Evolutionary conservation across 2,888 invertebrate genomes (phyloP).

Genomic region (Cephus pulcher): DNA sequence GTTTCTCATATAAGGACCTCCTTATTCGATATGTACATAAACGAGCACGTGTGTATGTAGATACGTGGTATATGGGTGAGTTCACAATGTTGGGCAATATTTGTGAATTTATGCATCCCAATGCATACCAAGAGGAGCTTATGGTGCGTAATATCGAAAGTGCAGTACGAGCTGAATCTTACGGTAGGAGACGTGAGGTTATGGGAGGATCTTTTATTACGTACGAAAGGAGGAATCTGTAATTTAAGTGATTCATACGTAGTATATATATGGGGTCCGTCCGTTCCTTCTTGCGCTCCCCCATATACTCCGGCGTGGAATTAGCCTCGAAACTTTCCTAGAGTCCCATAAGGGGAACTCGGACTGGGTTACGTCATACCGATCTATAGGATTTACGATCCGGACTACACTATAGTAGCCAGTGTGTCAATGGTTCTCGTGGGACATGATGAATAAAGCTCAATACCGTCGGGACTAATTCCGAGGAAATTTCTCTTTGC

Average conservation of each 20-base stretch:
- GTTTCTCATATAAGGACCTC: not conserved
- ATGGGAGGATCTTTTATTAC: constrained; percentile 1
- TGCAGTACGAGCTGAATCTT: not conserved
- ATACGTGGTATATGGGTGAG: not conserved
- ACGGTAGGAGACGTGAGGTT: not conserved
- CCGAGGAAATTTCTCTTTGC: not conserved
- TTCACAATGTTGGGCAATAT: not conserved
- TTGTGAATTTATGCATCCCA: not conserved
- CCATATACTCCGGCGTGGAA: not conserved
- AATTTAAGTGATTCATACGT: not conserved
- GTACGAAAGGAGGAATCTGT: not conserved
- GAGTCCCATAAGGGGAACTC: not conserved
- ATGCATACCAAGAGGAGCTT: not conserved
- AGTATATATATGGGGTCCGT: not conserved
- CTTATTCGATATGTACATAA: not conserved
- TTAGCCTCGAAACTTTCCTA: not conserved
- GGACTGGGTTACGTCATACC: not conserved
- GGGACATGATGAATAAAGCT: not conserved
- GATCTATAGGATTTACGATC: not conserved
- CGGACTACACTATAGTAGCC: not conserved
- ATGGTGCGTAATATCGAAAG: not conserved
- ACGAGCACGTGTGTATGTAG: not conserved
- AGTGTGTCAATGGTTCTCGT: not conserved
- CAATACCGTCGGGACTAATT: not conserved
- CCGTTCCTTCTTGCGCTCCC: not conserved